Base-by-base conservation (phyloP, 2,888 invertebrate genomes). In the Drosophila meridiana region DNA sequence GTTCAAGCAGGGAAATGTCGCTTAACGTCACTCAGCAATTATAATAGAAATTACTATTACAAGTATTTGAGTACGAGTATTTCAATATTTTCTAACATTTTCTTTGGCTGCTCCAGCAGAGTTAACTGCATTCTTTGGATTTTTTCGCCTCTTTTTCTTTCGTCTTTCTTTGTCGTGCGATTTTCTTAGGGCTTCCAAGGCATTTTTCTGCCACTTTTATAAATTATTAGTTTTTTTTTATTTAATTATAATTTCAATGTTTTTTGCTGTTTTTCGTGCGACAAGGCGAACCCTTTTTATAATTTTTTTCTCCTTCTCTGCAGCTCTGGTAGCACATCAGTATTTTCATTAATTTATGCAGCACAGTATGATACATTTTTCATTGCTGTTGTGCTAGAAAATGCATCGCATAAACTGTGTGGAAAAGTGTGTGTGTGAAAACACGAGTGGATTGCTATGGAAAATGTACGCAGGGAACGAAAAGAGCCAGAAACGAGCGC, bases 311-410 rank as follows among this genome's bases (percentile, higher is more conserved):
- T 28, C 13, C 4, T 30, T 7, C 48, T 14, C 14, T 30, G n/a
- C 28, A 14, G 47, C 47, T 43, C 32, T 9, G 59, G 38, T 55
- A 42, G 32, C 63, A 47, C 55, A 62, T 69, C 32, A 70, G 73
- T 52, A 71, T 76, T 88, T 72, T 59, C 59, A 77, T 84, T 89
- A 86, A 89, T 84, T 82, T 87, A 87, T 89, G 89, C 80, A 82
- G 83, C 90, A 79, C 90, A 90, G 90, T 90, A 60, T 91, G 90
- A 83, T 80, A 68, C 84, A 82, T 76, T 82, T 82, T 76, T 69
- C 47, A 64, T 57, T 58, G 59, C 43, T 68, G 45, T 60, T 57
- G 58, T 59, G 58, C 64, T 56, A 32, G 73, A 84, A 75, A 87
- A 82, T 73, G 66, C 65, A 72, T 50, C 30, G 55, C 84, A 82